phyloP scores from a whole-genome alignment of 2,888 invertebrate genomes.

The Lordiphosa andalusiaca region DNA sequence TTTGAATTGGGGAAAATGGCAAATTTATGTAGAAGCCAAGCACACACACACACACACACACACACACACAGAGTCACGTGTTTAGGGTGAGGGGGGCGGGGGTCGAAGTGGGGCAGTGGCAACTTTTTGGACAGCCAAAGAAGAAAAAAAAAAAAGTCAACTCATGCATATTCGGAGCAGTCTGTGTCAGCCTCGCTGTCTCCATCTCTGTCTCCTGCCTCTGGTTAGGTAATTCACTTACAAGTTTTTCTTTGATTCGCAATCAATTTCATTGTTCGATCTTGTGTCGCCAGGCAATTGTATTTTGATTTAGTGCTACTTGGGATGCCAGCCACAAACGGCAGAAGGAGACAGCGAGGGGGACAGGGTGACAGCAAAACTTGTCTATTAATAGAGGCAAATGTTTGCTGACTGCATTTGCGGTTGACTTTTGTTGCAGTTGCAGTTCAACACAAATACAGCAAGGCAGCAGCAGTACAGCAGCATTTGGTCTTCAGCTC shows the following conservation, averaged over 20 bases:
- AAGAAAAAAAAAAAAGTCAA: too few relatives aligned
- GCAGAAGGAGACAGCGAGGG: background rate
- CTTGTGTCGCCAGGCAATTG: conserved; percentile 46
- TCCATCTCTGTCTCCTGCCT: background rate
- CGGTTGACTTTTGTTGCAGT: too few relatives aligned
- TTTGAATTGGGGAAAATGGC: conserved; percentile 73
- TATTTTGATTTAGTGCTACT: conserved; percentile 51
- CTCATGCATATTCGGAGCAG: background rate
- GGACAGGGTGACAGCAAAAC: background rate
- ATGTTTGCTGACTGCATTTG: too few relatives aligned
- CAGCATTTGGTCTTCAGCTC: too few relatives aligned
- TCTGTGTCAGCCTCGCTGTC: background rate
- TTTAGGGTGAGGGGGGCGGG: background rate
- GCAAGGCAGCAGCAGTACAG: too few relatives aligned
- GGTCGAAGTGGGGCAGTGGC: background rate
- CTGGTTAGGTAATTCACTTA: conserved; percentile 33
- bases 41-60: conserved; percentile 19
- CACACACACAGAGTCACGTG: conserved; percentile 1
- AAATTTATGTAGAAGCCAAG: conserved; percentile 68
- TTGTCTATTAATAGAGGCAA: background rate
- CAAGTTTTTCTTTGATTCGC: conserved; percentile 45
- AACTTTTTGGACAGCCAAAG: conserved; percentile 8
- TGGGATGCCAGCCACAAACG: conserved; percentile 27
- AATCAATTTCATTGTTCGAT: conserved; percentile 58
- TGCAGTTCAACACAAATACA: too few relatives aligned